Evolutionary conservation across 2,888 invertebrate species (phyloP), one percentile per base, ranked within the genome.

Genomic region (Acleris sparsana): DNA sequence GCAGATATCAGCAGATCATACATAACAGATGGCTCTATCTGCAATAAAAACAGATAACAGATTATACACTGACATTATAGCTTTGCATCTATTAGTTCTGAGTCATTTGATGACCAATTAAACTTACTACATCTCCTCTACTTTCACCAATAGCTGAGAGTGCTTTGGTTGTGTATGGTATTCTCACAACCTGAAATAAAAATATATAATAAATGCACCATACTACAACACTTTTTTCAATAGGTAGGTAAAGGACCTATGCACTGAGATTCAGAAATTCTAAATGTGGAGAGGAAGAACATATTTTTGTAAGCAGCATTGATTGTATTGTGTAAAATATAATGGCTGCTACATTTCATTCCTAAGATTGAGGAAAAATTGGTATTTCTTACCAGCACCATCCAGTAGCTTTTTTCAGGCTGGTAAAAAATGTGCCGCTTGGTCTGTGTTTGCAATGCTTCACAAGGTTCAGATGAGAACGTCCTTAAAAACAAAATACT

Each of bases 391-490:
- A 97, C 98, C 96, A 98, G 94, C 61, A 97, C 96, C 93, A 98
- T 95, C 98, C 98, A 99, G 84, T 95, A 98, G 73, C 96, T 94
- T 74, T 94, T 94, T 83, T 99, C 99, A 2, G 98, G 96, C 87
- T 98, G 96, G 84, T 95, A 96, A 84, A 97, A 98, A 62, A 98
- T 93, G 83, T 98, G 97, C 67, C 97, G 94, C 46, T 97, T 96
- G 82, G 98, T 98, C 80, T 97, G 96, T 16, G 98, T 98, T 79
- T 98, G 97, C 67, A 99, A 87, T 61, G 96, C 96, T 87, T 97
- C 96, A 84, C 98, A 97, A 44, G 96, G 94, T 71, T 95, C 95
- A 46, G 96, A 93, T 73, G 95, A 96, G 82, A 98, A 98, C 67
- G 97, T 97, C 71, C 97, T 97, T 39, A 4, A 39, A 11, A 39